These are phyloP conservation scores for Rhea pennata DNA, from an alignment of 2,113 vertebrate species.

Conservation along the genomic window DNA sequence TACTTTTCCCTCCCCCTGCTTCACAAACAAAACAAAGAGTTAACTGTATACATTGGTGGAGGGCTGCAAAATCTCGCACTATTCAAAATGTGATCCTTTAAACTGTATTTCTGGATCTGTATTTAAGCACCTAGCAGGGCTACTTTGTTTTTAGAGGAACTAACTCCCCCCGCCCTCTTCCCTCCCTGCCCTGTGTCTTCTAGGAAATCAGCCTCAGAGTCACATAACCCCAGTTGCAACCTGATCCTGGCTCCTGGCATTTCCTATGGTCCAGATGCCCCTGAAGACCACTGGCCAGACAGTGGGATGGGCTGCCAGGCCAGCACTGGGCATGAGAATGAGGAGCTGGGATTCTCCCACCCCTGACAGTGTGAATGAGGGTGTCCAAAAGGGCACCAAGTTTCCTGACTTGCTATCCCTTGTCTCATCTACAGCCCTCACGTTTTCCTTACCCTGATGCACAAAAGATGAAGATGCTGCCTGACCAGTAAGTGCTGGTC, in stretches of 20 bases:
- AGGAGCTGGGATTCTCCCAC: not conserved
- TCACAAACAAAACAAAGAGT: not conserved
- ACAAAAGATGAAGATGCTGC: accelerated
- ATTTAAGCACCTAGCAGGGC: not conserved
- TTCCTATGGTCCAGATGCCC: too few relatives aligned
- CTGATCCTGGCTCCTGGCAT: too few relatives aligned
- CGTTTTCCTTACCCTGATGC: not conserved
- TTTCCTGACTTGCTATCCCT: not conserved
- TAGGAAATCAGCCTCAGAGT: not conserved
- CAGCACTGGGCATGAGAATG: not conserved
- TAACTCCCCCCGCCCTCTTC: not conserved
- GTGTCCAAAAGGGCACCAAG: accelerated
- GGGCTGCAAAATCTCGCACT: not conserved
- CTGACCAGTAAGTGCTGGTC: not conserved
- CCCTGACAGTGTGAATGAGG: not conserved
- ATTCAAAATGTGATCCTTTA: not conserved
- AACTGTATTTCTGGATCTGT: not conserved
- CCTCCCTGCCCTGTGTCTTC: not conserved
- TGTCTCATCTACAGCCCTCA: too few relatives aligned
- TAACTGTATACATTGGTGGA: accelerated
- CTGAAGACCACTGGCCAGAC: not conserved
- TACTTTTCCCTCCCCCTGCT: not conserved
- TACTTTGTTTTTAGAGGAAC: not conserved
- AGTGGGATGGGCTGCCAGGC: not conserved
- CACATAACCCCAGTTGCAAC: not conserved